Conservation (phyloP, 2,888 invertebrate genomes). For the Yponomeuta sedellus region DNA sequence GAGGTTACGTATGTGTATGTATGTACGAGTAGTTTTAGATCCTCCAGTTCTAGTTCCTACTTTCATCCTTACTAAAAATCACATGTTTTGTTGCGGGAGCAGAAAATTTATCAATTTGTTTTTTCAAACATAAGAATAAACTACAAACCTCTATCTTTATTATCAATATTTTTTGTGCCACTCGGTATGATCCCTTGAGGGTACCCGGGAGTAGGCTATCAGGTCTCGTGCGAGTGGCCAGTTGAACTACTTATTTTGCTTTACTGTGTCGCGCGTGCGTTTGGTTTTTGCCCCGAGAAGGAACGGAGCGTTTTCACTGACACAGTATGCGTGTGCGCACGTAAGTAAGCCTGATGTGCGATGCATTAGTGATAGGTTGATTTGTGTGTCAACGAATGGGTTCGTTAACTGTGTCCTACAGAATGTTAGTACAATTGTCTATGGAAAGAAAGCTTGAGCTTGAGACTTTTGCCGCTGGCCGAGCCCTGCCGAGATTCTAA, state of each 20-base stretch:
- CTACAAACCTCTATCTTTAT: background rate
- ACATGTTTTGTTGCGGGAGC: too few species aligned
- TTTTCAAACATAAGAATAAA: too few species aligned
- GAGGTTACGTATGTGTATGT: too few species aligned
- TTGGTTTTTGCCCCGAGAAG: slow-evolving; percentile 22
- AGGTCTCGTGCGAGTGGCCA: background rate
- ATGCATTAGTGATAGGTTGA: slow-evolving; percentile 10
- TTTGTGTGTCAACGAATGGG: background rate
- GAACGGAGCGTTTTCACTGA: slow-evolving; percentile 22
- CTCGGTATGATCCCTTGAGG: background rate
- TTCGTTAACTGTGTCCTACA: background rate
- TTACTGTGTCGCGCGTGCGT: slow-evolving; percentile 17
- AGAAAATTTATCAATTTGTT: too few species aligned
- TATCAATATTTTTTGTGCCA: background rate
- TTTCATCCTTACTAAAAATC: too few species aligned
- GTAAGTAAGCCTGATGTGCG: slow-evolving; percentile 15
- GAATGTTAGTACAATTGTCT: background rate
- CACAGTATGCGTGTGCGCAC: slow-evolving; percentile 19
- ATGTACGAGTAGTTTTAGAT: too few species aligned
- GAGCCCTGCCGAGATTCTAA: too few species aligned
- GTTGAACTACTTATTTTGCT: background rate
- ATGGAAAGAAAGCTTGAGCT: too few species aligned
- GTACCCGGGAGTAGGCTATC: background rate
- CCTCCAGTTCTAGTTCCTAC: too few species aligned
- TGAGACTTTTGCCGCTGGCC: too few species aligned